These are phyloP conservation scores for Megastigmus dorsalis DNA, from an alignment of 2,888 invertebrate species.

Conservation along the genomic window DNA sequence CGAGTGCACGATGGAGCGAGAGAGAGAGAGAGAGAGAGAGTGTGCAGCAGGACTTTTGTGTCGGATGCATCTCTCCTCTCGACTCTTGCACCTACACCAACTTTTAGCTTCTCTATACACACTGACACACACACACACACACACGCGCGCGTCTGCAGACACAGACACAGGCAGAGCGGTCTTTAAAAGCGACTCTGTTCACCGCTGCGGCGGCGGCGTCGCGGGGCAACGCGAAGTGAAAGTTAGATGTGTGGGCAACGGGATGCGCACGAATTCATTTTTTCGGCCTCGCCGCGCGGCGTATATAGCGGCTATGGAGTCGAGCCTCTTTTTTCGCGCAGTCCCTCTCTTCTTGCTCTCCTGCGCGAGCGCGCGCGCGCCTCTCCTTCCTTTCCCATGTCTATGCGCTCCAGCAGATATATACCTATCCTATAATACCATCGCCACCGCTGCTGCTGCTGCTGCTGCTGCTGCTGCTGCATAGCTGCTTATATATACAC, in stretches of 20 bases:
- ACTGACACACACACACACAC: too few relatives aligned
- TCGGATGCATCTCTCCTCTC: constrained; percentile 59
- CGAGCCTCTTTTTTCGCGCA: too few relatives aligned
- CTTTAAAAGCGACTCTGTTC: constrained; percentile 71
- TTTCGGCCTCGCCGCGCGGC: constrained; percentile 61
- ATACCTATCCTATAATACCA: too few relatives aligned
- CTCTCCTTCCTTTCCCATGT: constrained; percentile 49
- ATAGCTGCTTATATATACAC: too few relatives aligned
- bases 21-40: constrained; percentile 58
- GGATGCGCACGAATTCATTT: constrained; percentile 75
- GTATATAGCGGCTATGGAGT: too few relatives aligned
- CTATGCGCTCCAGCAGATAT: neutral
- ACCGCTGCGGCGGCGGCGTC: constrained; percentile 58
- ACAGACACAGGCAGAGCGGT: constrained; percentile 28
- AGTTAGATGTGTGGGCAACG: constrained; percentile 75
- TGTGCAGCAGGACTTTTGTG: constrained; percentile 56
- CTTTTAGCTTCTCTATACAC: too few relatives aligned
- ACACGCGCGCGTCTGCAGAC: too few relatives aligned
- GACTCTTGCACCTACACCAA: too few relatives aligned
- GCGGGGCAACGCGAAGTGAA: constrained; percentile 68
- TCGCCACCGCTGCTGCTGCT: too few relatives aligned
- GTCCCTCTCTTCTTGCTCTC: too few relatives aligned
- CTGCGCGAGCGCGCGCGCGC: constrained; percentile 10
- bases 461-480: too few relatives aligned
- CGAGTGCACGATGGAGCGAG: constrained; percentile 6